Percentiles rank a stretch among this genome's conserved stretches.
Conservation (phyloP, 1,140 invertebrate species). For the Listronotus bonariensis region DNA sequence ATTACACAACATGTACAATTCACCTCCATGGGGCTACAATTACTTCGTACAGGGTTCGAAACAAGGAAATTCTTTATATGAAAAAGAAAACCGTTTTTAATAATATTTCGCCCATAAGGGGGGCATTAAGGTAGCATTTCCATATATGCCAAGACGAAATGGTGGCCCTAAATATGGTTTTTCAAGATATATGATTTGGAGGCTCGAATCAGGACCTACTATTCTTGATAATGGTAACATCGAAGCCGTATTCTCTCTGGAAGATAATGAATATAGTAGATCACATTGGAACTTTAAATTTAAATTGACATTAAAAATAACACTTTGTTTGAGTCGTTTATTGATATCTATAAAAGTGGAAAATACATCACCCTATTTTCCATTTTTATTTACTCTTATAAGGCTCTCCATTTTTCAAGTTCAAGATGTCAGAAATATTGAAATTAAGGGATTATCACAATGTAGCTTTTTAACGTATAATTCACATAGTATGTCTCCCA, state of each 20-base stretch:
- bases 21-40: conserved; percentile 45
- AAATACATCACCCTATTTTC: conserved; percentile 29
- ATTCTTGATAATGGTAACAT: conserved; percentile 28
- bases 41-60: conserved; percentile 42
- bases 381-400: conserved; percentile 31
- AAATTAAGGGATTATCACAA: conserved; percentile 16
- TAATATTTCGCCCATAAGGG: conserved; percentile 24
- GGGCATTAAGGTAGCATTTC: conserved; percentile 42
- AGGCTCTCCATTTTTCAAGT: conserved; percentile 31
- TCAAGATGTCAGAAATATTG: conserved; percentile 26
- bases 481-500: too few species aligned
- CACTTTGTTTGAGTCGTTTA: conserved; percentile 10
- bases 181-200: conserved; percentile 38
- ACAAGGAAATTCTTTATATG: conserved; percentile 43
- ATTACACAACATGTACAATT: too few species aligned
- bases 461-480: too few species aligned
- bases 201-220: conserved; percentile 28
- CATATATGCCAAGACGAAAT: conserved; percentile 30
- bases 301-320: conserved; percentile 26
- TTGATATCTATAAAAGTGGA: conserved; percentile 21
- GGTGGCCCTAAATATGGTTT: conserved; percentile 42
- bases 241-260: conserved; percentile 20
- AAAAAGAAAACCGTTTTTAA: conserved; percentile 29
- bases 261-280: conserved; percentile 31
- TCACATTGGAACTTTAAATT: conserved; percentile 40